phyloP scores from a whole-genome alignment of 2,113 vertebrate species.

The Polyodon spathula region DNA sequence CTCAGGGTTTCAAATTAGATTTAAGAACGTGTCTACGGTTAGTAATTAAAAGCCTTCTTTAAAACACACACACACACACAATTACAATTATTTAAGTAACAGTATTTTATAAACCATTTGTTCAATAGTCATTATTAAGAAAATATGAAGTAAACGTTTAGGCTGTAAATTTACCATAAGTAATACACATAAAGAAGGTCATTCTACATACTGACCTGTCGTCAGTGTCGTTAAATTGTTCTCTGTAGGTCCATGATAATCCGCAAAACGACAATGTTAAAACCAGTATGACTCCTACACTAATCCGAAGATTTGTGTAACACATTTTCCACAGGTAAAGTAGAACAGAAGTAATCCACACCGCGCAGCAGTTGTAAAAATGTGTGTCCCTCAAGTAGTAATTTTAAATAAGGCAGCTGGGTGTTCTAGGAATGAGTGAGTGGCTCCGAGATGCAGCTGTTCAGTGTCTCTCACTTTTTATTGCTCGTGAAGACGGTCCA shows the following conservation, averaged over 20 bases:
- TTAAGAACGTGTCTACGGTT: no score
- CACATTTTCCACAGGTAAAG: slow-evolving; percentile 39
- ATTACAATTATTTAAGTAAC: no score
- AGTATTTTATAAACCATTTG: no score
- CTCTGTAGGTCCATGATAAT: slow-evolving; percentile 73
- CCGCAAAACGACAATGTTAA: slow-evolving; percentile 56
- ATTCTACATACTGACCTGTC: no score
- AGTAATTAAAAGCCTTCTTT: no score
- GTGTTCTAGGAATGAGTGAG: slow-evolving; percentile 10
- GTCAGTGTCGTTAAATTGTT: slow-evolving; percentile 66
- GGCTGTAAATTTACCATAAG: no score
- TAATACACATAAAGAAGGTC: no score
- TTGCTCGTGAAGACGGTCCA: neutral
- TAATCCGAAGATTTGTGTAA: slow-evolving; percentile 23
- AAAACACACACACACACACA: no score
- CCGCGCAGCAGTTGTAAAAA: slow-evolving; percentile 17
- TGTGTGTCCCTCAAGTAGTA: slow-evolving; percentile 4
- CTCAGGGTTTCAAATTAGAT: no score
- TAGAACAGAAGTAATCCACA: slow-evolving; percentile 11
- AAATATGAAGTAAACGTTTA: no score
- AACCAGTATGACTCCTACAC: slow-evolving; percentile 42
- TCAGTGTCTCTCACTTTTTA: neutral
- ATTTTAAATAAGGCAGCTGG: slow-evolving; percentile 3
- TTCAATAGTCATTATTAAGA: no score
- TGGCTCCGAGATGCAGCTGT: slow-evolving; percentile 3